phyloP scores from a whole-genome alignment of 2,888 invertebrate species.

The Muscina levida region DNA sequence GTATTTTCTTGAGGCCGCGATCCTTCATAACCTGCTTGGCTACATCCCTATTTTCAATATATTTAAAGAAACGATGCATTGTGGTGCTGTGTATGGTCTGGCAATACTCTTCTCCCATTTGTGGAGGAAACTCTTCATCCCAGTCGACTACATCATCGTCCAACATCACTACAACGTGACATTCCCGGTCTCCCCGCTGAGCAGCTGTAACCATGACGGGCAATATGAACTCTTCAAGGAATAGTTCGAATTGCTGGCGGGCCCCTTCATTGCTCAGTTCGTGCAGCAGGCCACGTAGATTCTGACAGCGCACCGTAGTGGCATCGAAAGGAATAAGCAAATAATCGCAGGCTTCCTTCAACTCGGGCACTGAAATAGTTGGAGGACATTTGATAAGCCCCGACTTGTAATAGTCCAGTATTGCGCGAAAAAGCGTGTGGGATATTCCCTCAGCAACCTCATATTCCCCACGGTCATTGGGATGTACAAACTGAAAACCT shows the following conservation, averaged over 20 bases:
- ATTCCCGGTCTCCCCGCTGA: conserved; percentile 97
- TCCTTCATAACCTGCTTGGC: conserved; percentile 99
- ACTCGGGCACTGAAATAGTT: conserved; percentile 96
- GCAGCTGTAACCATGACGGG: conserved; percentile 98
- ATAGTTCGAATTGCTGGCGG: conserved; percentile 96
- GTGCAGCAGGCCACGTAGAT: conserved; percentile 97
- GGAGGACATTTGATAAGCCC: conserved; percentile 97
- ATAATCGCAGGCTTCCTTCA: conserved; percentile 99
- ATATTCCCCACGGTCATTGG: conserved; percentile 98
- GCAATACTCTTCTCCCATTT: conserved; percentile 99
- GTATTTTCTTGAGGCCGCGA: conserved; percentile 98
- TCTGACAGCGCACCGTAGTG: conserved; percentile 96
- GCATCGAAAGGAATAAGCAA: conserved; percentile 98
- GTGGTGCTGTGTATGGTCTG: conserved; percentile 97
- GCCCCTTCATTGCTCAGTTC: conserved; percentile 99
- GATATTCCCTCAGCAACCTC: conserved; percentile 98
- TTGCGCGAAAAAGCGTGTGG: conserved; percentile 95
- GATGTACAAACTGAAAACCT: conserved; percentile 93
- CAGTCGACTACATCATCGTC: conserved; percentile 98
- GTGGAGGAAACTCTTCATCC: conserved; percentile 99
- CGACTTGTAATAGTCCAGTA: conserved; percentile 95
- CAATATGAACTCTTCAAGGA: conserved; percentile 95
- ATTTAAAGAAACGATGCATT: conserved; percentile 99
- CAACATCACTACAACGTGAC: conserved; percentile 96
- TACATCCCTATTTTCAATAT: conserved; percentile 99